A percentile compares a stretch with the other conserved stretches of the same genome.
Evolutionary conservation across 2,797 vertebrate genomes (phyloP).

Genomic region (Smutsia gigantea): DNA sequence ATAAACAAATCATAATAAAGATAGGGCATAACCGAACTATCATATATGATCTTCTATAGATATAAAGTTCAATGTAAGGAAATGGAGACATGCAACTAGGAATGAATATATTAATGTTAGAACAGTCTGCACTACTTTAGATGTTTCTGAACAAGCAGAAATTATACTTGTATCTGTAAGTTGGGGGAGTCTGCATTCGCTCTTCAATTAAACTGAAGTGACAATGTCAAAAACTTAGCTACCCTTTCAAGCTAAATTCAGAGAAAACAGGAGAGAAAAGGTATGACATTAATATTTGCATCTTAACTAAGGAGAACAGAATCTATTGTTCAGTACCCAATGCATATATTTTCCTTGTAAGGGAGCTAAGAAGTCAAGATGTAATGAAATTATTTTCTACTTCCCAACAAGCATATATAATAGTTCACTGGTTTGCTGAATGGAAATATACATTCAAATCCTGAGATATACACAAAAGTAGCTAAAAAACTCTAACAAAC

Average conservation of each 20-base stretch:
- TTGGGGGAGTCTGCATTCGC: not conserved
- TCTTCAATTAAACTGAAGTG: not conserved
- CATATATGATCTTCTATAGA: not conserved
- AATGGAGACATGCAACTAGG: not conserved
- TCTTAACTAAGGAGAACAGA: constrained; percentile 26
- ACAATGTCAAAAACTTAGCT: not conserved
- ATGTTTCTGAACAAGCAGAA: not conserved
- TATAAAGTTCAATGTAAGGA: not conserved
- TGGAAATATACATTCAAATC: not conserved
- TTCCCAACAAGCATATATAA: not conserved
- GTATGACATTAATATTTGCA: not conserved
- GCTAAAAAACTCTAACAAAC: constrained; percentile 26
- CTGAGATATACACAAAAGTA: constrained; percentile 16
- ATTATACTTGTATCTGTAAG: not conserved
- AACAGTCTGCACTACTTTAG: not conserved
- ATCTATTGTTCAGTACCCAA: not conserved
- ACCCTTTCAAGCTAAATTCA: not conserved
- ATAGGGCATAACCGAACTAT: not conserved
- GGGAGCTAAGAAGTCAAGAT: not conserved
- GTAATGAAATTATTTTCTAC: not conserved
- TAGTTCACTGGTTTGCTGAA: not conserved
- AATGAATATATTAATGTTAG: not conserved
- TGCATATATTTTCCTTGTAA: not conserved
- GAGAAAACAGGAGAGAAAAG: not conserved
- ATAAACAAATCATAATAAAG: constrained; percentile 75